Evolutionary conservation across 2,113 vertebrate genomes (phyloP).

Genomic region (Cryptotis parvus): DNA sequence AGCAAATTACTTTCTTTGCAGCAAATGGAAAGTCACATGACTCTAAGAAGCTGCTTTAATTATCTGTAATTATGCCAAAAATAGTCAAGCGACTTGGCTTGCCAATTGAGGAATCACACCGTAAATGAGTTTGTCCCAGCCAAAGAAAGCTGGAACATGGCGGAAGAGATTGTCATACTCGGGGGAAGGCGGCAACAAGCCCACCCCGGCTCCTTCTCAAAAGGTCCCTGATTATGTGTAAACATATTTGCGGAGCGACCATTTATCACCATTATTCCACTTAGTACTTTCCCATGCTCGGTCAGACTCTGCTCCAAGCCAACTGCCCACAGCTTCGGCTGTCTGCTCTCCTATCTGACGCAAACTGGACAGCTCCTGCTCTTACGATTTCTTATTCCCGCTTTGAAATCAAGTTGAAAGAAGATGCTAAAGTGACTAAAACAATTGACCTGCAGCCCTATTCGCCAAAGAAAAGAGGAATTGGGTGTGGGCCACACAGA

Average conservation of each 20-base stretch:
- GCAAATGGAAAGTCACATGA: slow-evolving; percentile 50
- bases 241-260: neutral
- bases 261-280: neutral
- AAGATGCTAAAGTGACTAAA: slow-evolving; percentile 8
- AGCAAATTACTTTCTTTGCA: slow-evolving; percentile 55
- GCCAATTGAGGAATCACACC: slow-evolving; percentile 53
- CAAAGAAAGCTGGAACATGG: neutral
- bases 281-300: neutral
- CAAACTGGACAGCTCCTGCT: neutral
- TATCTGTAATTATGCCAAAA: slow-evolving; percentile 72
- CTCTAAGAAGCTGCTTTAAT: slow-evolving; percentile 61
- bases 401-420: slow-evolving; percentile 10
- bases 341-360: neutral
- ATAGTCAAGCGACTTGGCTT: slow-evolving; percentile 64
- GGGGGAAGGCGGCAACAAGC: neutral
- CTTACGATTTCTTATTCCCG: neutral
- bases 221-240: neutral
- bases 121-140: slow-evolving; percentile 52
- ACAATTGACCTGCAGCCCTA: neutral
- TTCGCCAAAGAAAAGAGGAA: slow-evolving; percentile 6
- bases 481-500: no score
- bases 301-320: neutral
- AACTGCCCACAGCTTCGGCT: neutral
- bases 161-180: neutral
- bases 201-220: neutral